Percentiles rank a stretch among this genome's conserved stretches.
Conservation (phyloP, 2,113 vertebrate species). For the Poeciliopsis turrubarensis region DNA sequence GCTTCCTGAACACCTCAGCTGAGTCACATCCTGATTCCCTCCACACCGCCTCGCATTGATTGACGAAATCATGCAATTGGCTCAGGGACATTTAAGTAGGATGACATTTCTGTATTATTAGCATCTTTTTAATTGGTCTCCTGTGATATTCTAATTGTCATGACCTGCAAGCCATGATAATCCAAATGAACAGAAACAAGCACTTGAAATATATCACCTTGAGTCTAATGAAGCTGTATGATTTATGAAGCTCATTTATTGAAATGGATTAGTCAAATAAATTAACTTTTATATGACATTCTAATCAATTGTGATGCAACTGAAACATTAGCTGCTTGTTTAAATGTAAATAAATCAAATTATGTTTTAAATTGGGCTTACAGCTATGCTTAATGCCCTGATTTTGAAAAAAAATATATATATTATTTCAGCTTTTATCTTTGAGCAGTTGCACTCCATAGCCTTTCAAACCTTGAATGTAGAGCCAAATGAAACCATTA, state of each 20-base stretch:
- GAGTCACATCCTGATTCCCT: too few relatives aligned
- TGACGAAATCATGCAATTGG: too few relatives aligned
- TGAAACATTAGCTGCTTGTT: background rate
- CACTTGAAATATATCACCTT: background rate
- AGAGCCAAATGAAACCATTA: background rate
- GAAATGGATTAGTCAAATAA: background rate
- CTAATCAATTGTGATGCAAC: background rate
- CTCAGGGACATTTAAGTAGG: background rate
- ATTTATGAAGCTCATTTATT: background rate
- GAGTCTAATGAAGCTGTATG: background rate
- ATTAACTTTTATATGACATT: background rate
- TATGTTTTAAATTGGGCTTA: slow-evolving; percentile 11
- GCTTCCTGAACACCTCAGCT: too few relatives aligned
- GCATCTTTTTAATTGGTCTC: too few relatives aligned
- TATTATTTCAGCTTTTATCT: slow-evolving; percentile 2
- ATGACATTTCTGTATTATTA: background rate
- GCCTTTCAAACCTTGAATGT: background rate
- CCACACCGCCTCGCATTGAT: too few relatives aligned
- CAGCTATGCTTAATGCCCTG: background rate
- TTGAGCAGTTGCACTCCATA: background rate
- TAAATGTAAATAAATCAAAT: background rate
- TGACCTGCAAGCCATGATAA: background rate
- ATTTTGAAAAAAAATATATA: background rate
- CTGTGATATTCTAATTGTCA: background rate
- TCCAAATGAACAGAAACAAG: background rate